Conservation (phyloP, 2,113 vertebrate genomes). For the Donacobius atricapilla region DNA sequence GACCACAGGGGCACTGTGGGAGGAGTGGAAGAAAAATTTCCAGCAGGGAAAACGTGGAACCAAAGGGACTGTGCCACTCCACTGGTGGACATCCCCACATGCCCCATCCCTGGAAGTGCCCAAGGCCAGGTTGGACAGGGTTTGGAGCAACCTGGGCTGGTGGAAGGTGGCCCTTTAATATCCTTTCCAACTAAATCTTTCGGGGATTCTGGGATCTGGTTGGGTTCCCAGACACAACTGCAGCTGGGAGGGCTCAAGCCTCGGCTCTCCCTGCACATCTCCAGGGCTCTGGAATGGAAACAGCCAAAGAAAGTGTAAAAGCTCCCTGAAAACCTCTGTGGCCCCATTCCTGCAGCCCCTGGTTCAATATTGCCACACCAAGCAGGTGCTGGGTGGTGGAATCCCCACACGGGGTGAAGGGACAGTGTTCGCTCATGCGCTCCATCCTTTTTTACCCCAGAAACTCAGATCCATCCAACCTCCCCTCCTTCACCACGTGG, state of each 20-base stretch:
- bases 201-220: neutral
- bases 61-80: neutral
- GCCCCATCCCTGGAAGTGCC: neutral
- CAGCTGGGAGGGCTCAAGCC: neutral
- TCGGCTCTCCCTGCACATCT: neutral
- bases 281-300: neutral
- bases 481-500: accelerated
- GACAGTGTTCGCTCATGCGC: neutral
- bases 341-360: neutral
- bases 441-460: neutral
- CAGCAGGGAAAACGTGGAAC: neutral
- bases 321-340: neutral
- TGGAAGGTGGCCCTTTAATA: neutral
- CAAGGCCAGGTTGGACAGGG: neutral
- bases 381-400: neutral
- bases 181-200: neutral
- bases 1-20: accelerated
- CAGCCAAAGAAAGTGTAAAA: neutral
- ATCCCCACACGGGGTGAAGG: neutral
- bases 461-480: neutral
- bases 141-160: neutral
- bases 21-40: neutral
- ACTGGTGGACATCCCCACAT: accelerated
- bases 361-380: neutral
- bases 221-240: neutral